Evolutionary conservation across 2,113 vertebrate species (phyloP).

Genomic region (Callocephalon fimbriatum): DNA sequence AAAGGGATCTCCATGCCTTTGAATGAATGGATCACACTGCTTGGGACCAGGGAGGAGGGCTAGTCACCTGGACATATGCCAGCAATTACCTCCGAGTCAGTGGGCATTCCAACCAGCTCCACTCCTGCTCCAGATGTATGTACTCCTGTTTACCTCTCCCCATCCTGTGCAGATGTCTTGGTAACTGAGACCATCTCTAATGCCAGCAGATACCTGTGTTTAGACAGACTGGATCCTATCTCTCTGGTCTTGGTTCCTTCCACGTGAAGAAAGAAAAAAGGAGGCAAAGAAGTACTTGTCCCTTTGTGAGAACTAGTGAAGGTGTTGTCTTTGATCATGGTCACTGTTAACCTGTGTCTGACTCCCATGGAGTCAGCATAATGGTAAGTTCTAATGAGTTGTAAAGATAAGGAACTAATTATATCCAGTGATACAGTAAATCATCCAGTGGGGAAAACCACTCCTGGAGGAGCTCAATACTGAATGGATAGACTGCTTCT

Average conservation of each 20-base stretch:
- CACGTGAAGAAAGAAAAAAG: background rate
- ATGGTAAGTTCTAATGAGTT: background rate
- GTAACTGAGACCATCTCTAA: background rate
- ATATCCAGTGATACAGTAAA: background rate
- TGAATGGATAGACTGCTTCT: background rate
- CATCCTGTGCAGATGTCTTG: background rate
- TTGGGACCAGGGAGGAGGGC: background rate
- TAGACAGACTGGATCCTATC: background rate
- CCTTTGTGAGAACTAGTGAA: background rate
- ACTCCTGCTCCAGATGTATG: background rate
- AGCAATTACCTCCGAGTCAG: fast-evolving
- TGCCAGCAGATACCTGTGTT: background rate
- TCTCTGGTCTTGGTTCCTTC: background rate
- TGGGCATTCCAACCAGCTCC: background rate
- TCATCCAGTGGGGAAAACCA: background rate
- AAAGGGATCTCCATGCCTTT: background rate
- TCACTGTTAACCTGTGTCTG: background rate
- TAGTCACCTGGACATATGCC: fast-evolving
- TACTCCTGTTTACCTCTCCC: background rate
- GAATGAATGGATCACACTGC: background rate
- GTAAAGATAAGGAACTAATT: background rate
- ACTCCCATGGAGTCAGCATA: background rate
- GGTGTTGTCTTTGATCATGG: fast-evolving
- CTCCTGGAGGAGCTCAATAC: background rate
- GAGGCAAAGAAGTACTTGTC: background rate